Conservation (phyloP, 2,797 vertebrate genomes). For the Zenarchopterus dispar region DNA sequence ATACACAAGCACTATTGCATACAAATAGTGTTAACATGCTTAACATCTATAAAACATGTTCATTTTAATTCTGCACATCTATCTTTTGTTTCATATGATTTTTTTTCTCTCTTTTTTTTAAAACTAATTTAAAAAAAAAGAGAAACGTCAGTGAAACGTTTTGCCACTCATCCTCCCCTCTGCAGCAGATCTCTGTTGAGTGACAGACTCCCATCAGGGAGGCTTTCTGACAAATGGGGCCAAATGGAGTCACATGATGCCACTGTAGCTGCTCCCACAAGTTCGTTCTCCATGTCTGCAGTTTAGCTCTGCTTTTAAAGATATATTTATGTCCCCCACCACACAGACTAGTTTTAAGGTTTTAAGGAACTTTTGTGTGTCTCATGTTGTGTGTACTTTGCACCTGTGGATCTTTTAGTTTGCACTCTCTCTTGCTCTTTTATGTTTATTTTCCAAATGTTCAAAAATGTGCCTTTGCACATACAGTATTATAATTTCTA, state of each 20-base stretch:
- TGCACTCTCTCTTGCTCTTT: background rate
- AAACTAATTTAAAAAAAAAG: background rate
- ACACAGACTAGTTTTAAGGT: slow-evolving; percentile 32
- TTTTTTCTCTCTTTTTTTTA: background rate
- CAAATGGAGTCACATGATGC: slow-evolving; percentile 67
- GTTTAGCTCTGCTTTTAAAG: slow-evolving; percentile 52
- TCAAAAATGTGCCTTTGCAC: no score
- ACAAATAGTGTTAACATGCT: slow-evolving; percentile 1
- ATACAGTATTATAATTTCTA: no score
- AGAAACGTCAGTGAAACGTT: background rate
- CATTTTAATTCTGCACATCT: background rate
- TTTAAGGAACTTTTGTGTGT: slow-evolving; percentile 66
- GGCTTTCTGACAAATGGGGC: slow-evolving; percentile 73
- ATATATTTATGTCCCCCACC: slow-evolving; percentile 61
- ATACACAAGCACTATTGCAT: no score
- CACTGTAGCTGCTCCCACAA: slow-evolving; percentile 65
- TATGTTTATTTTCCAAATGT: background rate
- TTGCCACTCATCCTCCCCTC: background rate
- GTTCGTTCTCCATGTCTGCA: slow-evolving; percentile 62
- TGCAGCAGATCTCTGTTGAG: slow-evolving; percentile 24
- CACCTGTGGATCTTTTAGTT: slow-evolving; percentile 1
- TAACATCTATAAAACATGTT: background rate
- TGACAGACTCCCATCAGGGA: slow-evolving; percentile 69
- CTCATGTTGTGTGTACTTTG: slow-evolving; percentile 1
- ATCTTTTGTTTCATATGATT: background rate